Evolutionary conservation across 2,797 vertebrate genomes (phyloP).

Genomic region (Sebastes miniatus): DNA sequence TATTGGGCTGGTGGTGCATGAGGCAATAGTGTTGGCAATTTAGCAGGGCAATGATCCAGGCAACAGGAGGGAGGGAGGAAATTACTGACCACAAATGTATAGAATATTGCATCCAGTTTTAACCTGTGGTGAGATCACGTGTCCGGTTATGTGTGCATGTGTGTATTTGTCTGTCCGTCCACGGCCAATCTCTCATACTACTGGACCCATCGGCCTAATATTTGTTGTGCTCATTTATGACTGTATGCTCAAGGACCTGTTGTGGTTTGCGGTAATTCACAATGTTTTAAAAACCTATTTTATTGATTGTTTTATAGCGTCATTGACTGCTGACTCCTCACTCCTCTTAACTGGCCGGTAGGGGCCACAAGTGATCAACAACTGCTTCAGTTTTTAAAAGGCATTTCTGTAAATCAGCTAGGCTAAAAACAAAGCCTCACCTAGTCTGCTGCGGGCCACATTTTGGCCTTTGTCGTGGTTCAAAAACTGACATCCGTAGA

Average conservation of each 20-base stretch:
- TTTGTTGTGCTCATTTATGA: background rate
- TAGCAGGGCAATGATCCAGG: background rate
- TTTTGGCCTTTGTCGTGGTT: background rate
- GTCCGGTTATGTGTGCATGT: fast-evolving
- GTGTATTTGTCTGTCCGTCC: background rate
- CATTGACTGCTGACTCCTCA: background rate
- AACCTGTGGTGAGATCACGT: background rate
- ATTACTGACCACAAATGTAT: background rate
- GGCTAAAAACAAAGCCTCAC: too few species aligned
- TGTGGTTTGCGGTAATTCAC: background rate
- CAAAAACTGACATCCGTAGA: background rate
- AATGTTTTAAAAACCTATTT: background rate
- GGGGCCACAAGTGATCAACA: background rate
- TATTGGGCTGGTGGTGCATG: background rate
- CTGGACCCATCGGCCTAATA: background rate
- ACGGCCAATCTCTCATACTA: background rate
- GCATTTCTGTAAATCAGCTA: background rate
- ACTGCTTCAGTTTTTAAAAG: background rate
- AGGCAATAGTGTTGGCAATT: background rate
- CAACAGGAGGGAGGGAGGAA: background rate
- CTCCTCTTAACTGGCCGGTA: background rate
- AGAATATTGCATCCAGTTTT: background rate
- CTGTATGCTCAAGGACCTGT: background rate
- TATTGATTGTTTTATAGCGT: background rate
- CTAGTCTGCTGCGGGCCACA: background rate